Evolutionary conservation across 1,140 invertebrate genomes (phyloP).

Genomic region (Dicyema japonicum): DNA sequence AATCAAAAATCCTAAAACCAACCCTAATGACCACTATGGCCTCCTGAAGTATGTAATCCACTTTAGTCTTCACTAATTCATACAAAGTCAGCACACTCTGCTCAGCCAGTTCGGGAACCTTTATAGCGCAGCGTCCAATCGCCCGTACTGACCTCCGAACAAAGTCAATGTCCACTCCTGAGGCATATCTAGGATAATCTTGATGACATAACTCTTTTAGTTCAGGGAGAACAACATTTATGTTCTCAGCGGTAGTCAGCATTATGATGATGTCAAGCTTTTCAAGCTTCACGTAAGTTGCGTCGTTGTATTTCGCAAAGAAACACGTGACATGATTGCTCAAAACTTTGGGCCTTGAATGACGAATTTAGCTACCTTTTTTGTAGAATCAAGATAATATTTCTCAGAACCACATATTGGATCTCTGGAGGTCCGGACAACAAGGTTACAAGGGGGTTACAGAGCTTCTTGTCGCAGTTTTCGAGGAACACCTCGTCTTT

Average conservation of each 20-base stretch:
- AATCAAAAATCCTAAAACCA: slow-evolving; percentile 4
- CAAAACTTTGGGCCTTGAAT: slow-evolving; percentile 54
- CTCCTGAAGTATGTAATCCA: slow-evolving; percentile 97
- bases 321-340: slow-evolving; percentile 99
- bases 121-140: slow-evolving; percentile 91
- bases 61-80: slow-evolving; percentile 96
- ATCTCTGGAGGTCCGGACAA: slow-evolving; percentile 87
- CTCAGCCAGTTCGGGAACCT: slow-evolving; percentile 91
- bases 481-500: slow-evolving; percentile 68
- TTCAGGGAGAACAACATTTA: slow-evolving; percentile 85
- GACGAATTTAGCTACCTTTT: slow-evolving; percentile 27
- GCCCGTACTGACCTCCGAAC: slow-evolving; percentile 67
- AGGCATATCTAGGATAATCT: slow-evolving; percentile 33
- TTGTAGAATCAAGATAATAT: slow-evolving; percentile 95
- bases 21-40: slow-evolving; percentile 92
- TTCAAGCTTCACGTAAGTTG: slow-evolving; percentile 95
- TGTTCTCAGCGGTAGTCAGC: slow-evolving; percentile 78
- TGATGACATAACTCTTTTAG: slow-evolving; percentile 46
- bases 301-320: slow-evolving; percentile 99
- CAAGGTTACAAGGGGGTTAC: slow-evolving; percentile 84
- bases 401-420: slow-evolving; percentile 83
- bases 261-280: slow-evolving; percentile 98
- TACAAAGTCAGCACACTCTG: slow-evolving; percentile 80
- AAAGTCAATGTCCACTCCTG: slow-evolving; percentile 98
- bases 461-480: slow-evolving; percentile 70